These are phyloP conservation scores for Muscicapa striata DNA, from an alignment of 2,797 vertebrate genomes.

Conservation along the genomic window DNA sequence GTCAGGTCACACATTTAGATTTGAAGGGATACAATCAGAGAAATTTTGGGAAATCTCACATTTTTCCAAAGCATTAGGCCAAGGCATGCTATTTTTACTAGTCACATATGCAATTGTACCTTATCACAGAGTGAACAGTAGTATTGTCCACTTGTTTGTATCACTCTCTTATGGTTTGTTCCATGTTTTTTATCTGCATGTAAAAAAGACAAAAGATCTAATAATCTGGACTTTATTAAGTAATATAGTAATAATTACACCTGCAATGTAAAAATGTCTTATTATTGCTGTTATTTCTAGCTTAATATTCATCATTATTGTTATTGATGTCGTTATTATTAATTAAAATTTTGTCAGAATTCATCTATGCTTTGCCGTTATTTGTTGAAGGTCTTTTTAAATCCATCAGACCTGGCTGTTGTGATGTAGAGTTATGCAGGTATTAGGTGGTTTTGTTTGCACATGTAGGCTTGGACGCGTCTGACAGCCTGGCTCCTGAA, in stretches of 20 bases:
- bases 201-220: not conserved
- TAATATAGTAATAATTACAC: not conserved
- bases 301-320: not conserved
- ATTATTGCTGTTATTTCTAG: not conserved
- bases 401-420: not conserved
- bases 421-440: not conserved
- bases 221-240: not conserved
- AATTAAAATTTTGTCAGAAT: not conserved
- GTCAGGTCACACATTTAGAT: not conserved
- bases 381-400: not conserved
- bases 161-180: not conserved
- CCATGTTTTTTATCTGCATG: not conserved
- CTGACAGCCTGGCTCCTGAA: not conserved
- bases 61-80: not conserved
- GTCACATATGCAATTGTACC: not conserved
- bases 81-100: not conserved
- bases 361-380: not conserved
- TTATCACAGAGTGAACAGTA: not conserved
- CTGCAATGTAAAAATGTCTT: not conserved
- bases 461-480: not conserved
- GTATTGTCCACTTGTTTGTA: not conserved
- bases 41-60: not conserved
- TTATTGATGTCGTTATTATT: not conserved
- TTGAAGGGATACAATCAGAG: not conserved
- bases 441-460: not conserved